Conservation (phyloP, 2,797 vertebrate species). For the Distichodus sexfasciatus region DNA sequence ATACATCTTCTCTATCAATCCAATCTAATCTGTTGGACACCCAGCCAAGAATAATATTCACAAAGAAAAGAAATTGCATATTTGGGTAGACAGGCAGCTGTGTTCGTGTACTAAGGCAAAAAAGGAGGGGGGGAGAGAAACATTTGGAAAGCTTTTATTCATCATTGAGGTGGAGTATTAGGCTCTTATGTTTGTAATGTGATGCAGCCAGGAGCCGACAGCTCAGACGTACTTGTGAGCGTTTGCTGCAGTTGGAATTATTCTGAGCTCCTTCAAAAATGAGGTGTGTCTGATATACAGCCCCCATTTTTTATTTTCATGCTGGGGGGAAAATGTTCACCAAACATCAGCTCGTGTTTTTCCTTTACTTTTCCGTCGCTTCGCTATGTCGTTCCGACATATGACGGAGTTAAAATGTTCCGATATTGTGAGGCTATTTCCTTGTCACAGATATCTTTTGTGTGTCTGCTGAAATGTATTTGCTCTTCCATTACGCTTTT, state of each 20-base stretch:
- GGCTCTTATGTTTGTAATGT: slow-evolving; percentile 59
- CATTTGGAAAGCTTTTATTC: slow-evolving; percentile 56
- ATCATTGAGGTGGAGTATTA: slow-evolving; percentile 65
- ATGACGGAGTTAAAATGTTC: slow-evolving; percentile 58
- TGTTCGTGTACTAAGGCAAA: slow-evolving; percentile 48
- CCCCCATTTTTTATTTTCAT: slow-evolving; percentile 57
- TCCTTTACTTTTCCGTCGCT: slow-evolving; percentile 58
- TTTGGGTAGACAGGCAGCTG: slow-evolving; percentile 57
- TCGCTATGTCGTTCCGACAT: slow-evolving; percentile 61
- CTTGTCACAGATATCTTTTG: slow-evolving; percentile 48
- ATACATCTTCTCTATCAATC: slow-evolving; percentile 66
- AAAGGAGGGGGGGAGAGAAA: slow-evolving; percentile 44
- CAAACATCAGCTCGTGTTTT: slow-evolving; percentile 50
- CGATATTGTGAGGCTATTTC: slow-evolving; percentile 54
- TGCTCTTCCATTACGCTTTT: slow-evolving; percentile 54
- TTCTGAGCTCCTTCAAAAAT: slow-evolving; percentile 57
- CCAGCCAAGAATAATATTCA: slow-evolving; percentile 57
- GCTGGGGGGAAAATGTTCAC: slow-evolving; percentile 52
- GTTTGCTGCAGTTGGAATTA: slow-evolving; percentile 49
- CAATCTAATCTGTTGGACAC: slow-evolving; percentile 62
- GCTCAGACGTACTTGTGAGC: slow-evolving; percentile 62
- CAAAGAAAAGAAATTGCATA: slow-evolving; percentile 52
- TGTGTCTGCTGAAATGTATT: slow-evolving; percentile 51
- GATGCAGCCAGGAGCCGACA: slow-evolving; percentile 52
- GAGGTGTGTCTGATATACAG: slow-evolving; percentile 55